Evolutionary conservation across 2,888 invertebrate genomes (phyloP).

Genomic region (Chrysolina haemoptera): DNA sequence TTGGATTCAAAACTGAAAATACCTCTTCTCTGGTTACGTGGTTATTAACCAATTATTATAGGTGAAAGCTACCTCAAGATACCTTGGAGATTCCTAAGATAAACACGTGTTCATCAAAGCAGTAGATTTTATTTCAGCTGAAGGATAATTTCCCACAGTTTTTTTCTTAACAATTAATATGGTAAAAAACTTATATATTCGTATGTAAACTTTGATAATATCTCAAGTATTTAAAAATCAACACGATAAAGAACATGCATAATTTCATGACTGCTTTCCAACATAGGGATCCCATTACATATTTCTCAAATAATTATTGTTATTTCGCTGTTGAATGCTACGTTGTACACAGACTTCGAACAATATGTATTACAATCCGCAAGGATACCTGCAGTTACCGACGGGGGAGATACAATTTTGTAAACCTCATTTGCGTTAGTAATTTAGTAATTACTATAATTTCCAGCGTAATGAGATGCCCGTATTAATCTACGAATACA

Average conservation of each 20-base stretch:
- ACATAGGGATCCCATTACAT: constrained; percentile 7
- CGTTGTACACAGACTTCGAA: constrained; percentile 20
- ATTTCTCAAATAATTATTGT: constrained; percentile 27
- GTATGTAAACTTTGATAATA: too few species aligned
- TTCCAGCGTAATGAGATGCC: constrained; percentile 9
- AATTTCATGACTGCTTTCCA: not conserved
- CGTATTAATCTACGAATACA: constrained; percentile 16
- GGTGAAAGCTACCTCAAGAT: too few species aligned
- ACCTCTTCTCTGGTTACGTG: too few species aligned
- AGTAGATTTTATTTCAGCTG: too few species aligned
- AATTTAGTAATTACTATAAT: constrained; percentile 27
- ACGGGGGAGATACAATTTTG: constrained; percentile 31
- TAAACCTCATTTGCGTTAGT: constrained; percentile 29
- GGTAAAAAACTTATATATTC: too few species aligned
- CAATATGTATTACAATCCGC: constrained; percentile 28
- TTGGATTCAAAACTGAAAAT: too few species aligned
- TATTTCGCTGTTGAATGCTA: constrained; percentile 27
- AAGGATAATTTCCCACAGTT: too few species aligned
- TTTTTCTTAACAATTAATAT: too few species aligned
- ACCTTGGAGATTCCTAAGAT: too few species aligned
- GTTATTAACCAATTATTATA: too few species aligned
- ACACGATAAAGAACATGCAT: not conserved
- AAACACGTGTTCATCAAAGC: too few species aligned
- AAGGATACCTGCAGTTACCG: constrained; percentile 27
- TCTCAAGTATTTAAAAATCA: too few species aligned